Conservation (phyloP, 35 echinoderm and acorn worm genomes). For the Chiridota heheva region DNA sequence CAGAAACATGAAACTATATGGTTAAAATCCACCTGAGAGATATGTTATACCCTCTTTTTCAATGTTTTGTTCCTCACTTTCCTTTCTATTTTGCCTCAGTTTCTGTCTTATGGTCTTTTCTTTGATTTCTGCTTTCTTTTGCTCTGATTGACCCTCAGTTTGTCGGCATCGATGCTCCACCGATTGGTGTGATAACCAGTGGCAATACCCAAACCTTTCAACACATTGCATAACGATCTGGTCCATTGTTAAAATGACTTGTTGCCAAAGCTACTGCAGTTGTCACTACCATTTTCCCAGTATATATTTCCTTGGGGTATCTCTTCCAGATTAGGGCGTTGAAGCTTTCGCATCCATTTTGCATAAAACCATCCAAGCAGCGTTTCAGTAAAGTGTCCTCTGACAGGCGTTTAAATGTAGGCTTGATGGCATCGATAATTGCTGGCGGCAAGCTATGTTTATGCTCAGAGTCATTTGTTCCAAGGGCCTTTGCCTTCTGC, state of each 20-base stretch:
- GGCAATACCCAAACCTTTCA: background rate
- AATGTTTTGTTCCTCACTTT: background rate
- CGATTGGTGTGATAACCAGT: background rate
- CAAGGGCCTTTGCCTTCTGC: background rate
- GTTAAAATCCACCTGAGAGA: background rate
- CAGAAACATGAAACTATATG: too few species aligned
- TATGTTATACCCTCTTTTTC: slow-evolving; percentile 11
- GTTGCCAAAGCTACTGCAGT: slow-evolving; percentile 13
- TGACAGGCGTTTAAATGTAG: slow-evolving; percentile 13
- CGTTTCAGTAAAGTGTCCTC: background rate
- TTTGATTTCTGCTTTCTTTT: background rate
- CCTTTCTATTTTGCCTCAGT: background rate
- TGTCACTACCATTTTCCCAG: background rate
- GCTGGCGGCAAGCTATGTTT: background rate
- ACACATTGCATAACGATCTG: background rate
- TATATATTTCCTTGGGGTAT: background rate
- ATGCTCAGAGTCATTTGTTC: background rate
- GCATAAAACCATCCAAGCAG: background rate
- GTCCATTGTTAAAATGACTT: slow-evolving; percentile 17
- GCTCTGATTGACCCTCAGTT: background rate
- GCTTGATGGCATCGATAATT: background rate
- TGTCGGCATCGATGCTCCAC: background rate
- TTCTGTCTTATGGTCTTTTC: slow-evolving; percentile 6
- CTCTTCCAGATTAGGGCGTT: slow-evolving; percentile 23
- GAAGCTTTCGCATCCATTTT: slow-evolving; percentile 4